Conservation (phyloP, 2,888 invertebrate genomes). For the Cantharis rufa region DNA sequence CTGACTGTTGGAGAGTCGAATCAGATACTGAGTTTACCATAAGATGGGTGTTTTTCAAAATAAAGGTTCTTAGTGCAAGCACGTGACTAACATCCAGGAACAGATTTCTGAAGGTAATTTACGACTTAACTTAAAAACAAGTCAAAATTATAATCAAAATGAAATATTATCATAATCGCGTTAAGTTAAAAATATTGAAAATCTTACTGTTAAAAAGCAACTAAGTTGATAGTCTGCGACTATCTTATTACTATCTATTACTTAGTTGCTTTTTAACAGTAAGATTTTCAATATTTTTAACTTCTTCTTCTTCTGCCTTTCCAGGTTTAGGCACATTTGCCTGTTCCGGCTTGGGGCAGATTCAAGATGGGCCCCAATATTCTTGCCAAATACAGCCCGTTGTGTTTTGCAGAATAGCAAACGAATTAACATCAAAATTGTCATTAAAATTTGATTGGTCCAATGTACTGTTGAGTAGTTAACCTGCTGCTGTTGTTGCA, state of each 20-base stretch:
- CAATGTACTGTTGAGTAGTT: conserved; percentile 5
- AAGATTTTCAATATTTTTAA: too few relatives aligned
- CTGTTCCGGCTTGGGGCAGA: too few relatives aligned
- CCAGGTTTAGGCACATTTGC: too few relatives aligned
- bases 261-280: too few relatives aligned
- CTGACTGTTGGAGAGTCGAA: conserved; percentile 1
- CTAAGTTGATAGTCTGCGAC: too few relatives aligned
- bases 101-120: conserved; percentile 73
- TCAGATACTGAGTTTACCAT: conserved; percentile 35
- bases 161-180: too few relatives aligned
- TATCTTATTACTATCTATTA: too few relatives aligned
- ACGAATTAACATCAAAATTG: conserved; percentile 13
- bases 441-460: conserved; percentile 5
- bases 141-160: background rate
- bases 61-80: conserved; percentile 73
- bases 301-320: too few relatives aligned
- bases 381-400: conserved; percentile 90
- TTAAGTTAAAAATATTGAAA: too few relatives aligned
- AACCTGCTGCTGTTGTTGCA: conserved; percentile 31
- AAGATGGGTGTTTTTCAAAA: conserved; percentile 68
- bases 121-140: conserved; percentile 64
- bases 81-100: conserved; percentile 75
- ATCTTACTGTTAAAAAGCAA: too few relatives aligned
- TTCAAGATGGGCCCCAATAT: conserved; percentile 91
- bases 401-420: conserved; percentile 83